phyloP scores from a whole-genome alignment of 2,797 vertebrate species.

The Rhadinocentrus ornatus region DNA sequence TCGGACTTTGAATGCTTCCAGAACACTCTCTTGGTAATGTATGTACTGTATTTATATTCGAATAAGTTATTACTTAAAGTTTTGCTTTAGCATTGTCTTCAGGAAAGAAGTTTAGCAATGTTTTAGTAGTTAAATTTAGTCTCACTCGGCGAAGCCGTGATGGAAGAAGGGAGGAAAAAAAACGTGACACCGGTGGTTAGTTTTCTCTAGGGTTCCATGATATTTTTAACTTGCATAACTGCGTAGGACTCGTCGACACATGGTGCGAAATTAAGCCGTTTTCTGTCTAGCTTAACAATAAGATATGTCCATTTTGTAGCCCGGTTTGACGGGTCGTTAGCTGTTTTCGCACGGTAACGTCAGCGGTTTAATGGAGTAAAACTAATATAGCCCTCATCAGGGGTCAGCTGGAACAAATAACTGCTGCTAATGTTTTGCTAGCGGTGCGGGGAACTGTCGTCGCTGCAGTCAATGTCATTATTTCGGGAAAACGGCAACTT shows the following conservation, averaged over 20 bases:
- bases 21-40: slow-evolving; percentile 59
- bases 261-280: background rate
- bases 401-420: slow-evolving; percentile 29
- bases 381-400: background rate
- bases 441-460: background rate
- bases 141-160: background rate
- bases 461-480: background rate
- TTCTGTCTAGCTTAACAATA: background rate
- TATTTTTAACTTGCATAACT: background rate
- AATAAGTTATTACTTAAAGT: background rate
- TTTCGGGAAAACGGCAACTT: background rate
- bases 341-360: background rate
- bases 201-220: background rate
- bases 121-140: background rate
- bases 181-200: background rate
- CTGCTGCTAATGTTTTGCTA: background rate
- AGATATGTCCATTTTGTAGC: background rate
- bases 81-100: background rate
- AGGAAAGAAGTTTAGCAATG: background rate
- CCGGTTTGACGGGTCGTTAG: background rate
- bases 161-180: background rate
- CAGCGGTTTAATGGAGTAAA: background rate
- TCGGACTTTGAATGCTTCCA: slow-evolving; percentile 56
- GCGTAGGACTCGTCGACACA: slow-evolving; percentile 16
- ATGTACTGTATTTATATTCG: slow-evolving; percentile 45